phyloP scores from a whole-genome alignment of 2,888 invertebrate genomes.

The Apodemia hepburni region DNA sequence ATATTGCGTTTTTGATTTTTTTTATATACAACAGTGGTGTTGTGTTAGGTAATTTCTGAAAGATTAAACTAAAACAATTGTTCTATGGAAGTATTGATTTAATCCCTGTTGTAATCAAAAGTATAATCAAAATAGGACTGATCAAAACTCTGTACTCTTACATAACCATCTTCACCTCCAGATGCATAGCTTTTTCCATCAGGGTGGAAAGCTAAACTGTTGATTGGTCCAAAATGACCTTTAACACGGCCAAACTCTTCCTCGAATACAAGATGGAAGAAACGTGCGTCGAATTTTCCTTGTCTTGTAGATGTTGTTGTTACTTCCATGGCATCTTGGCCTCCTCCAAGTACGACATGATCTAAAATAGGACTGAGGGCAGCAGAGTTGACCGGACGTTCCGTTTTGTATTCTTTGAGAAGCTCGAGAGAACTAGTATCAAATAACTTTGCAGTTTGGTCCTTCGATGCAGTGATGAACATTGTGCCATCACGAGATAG shows the following conservation, averaged over 20 bases:
- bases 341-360: conserved; percentile 98
- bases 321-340: conserved; percentile 99
- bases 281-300: conserved; percentile 97
- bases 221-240: conserved; percentile 99
- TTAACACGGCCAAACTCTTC: conserved; percentile 99
- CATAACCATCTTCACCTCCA: conserved; percentile 99
- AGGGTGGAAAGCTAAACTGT: conserved; percentile 98
- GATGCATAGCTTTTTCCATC: conserved; percentile 98
- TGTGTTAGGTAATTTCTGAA: not conserved
- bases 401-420: conserved; percentile 97
- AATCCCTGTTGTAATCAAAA: conserved; percentile 88
- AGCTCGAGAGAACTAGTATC: conserved; percentile 92
- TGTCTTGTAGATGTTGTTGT: conserved; percentile 96
- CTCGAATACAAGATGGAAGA: conserved; percentile 97
- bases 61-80: conserved; percentile 16
- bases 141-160: conserved; percentile 97
- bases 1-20: too few relatives aligned
- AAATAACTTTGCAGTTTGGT: conserved; percentile 96
- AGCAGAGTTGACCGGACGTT: conserved; percentile 98
- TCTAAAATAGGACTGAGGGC: conserved; percentile 97
- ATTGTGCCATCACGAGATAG: conserved; percentile 94
- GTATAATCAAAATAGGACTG: conserved; percentile 97
- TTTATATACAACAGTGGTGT: not conserved
- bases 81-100: conserved; percentile 27
- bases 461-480: conserved; percentile 98